Percentiles rank a stretch among this genome's conserved stretches.
Conservation (phyloP, 2,113 vertebrate genomes). For the Pardalotus punctatus region DNA sequence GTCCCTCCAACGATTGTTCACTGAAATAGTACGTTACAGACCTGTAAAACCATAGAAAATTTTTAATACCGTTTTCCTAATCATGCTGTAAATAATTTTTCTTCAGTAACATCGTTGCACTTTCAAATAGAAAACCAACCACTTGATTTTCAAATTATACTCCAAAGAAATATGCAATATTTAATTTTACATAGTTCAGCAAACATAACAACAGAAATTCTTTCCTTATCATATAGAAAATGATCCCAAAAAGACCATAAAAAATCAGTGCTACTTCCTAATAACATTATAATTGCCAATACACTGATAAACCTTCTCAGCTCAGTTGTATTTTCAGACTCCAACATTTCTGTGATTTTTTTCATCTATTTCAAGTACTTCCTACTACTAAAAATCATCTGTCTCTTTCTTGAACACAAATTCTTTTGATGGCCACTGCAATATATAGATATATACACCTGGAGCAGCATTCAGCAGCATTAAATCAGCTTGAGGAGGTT, state of each 20-base stretch:
- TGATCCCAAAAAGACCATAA: not conserved
- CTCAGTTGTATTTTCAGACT: not conserved
- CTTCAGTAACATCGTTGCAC: not conserved
- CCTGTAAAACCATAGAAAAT: slow-evolving; percentile 57
- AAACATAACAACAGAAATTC: not conserved
- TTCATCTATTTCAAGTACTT: not conserved
- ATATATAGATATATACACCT: not conserved
- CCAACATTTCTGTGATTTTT: not conserved
- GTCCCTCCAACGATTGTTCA: slow-evolving; percentile 72
- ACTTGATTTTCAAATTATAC: not conserved
- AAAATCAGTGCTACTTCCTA: not conserved
- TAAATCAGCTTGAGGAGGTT: not conserved
- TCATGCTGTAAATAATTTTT: not conserved
- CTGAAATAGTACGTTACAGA: slow-evolving; percentile 74
- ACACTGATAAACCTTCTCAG: not conserved
- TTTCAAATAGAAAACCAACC: not conserved
- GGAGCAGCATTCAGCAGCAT: not conserved
- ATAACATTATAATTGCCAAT: not conserved
- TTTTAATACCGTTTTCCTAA: not conserved
- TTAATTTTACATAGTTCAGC: not conserved
- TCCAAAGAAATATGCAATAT: not conserved
- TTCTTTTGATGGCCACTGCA: not conserved
- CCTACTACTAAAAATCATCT: not conserved
- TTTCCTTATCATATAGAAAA: not conserved
- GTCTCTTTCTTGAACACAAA: not conserved